phyloP scores from a whole-genome alignment of 64 coral and sea anemone species.

The Platygyra sinensis region DNA sequence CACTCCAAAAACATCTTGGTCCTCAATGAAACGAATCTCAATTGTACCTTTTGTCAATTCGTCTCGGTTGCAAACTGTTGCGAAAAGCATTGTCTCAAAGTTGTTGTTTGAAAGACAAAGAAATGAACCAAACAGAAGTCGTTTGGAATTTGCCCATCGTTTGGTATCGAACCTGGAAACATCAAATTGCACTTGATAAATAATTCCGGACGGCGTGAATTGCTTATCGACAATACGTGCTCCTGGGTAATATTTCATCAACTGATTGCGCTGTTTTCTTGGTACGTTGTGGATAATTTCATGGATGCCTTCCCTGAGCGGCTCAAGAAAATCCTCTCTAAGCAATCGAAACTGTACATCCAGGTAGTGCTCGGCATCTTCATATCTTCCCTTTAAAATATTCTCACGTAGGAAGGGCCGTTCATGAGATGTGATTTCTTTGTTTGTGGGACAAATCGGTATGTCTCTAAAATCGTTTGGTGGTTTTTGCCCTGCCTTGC shows the following conservation, averaged over 20 bases:
- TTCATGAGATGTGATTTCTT: conserved; percentile 58
- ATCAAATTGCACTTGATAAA: conserved; percentile 64
- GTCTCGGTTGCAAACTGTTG: conserved; percentile 60
- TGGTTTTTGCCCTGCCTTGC: conserved; percentile 32
- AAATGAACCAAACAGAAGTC: conserved; percentile 61
- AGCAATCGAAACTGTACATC: conserved; percentile 82
- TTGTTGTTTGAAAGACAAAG: conserved; percentile 77
- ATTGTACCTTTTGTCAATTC: conserved; percentile 6
- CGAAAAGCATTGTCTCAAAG: conserved; percentile 76
- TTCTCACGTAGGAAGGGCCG: conserved; percentile 63
- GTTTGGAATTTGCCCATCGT: conserved; percentile 51
- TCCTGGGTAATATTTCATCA: conserved; percentile 53
- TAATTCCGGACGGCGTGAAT: conserved; percentile 53
- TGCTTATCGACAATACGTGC: conserved; percentile 52
- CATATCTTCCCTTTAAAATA: conserved; percentile 64
- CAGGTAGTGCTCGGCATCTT: conserved; percentile 71
- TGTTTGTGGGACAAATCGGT: conserved; percentile 66
- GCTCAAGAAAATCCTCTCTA: conserved; percentile 80
- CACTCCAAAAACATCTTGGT: conserved; percentile 48
- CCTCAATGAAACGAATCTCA: conserved; percentile 26
- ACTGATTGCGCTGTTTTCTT: conserved; percentile 53
- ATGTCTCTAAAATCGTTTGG: conserved; percentile 74
- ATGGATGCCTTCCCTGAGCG: conserved; percentile 68
- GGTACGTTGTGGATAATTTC: conserved; percentile 48
- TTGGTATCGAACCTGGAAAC: conserved; percentile 58